Evolutionary conservation across 2,113 vertebrate species (phyloP).

Genomic region (Trichechus manatus): DNA sequence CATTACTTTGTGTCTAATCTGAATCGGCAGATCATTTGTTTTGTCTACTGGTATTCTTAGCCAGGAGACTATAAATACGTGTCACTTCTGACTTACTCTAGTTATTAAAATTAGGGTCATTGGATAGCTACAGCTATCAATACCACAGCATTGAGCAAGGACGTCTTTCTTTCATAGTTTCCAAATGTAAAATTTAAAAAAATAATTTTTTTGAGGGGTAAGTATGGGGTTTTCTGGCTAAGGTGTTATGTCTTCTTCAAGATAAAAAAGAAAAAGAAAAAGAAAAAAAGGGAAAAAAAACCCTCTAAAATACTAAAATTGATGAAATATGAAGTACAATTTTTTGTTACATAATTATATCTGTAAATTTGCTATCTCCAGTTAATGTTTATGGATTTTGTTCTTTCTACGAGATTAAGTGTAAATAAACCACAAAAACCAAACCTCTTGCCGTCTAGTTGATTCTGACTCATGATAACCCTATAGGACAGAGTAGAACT

Average conservation of each 20-base stretch:
- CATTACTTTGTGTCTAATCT: neutral
- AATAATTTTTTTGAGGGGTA: neutral
- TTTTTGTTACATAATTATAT: neutral
- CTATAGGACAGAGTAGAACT: no score
- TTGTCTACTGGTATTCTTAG: neutral
- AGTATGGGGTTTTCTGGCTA: neutral
- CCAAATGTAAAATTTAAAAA: constrained; percentile 15
- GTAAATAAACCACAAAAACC: neutral
- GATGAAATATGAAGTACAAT: neutral
- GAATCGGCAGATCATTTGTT: neutral
- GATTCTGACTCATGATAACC: no score
- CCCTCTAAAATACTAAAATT: neutral
- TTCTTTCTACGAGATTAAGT: neutral
- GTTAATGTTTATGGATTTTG: neutral
- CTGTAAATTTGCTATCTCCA: neutral
- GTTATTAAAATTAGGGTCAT: neutral
- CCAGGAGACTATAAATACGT: neutral
- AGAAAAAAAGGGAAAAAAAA: neutral
- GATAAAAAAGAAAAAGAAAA: neutral
- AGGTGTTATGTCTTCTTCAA: neutral
- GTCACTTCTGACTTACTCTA: neutral
- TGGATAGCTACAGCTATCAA: neutral
- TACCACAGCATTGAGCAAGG: neutral
- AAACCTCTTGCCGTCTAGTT: no score
- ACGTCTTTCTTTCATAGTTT: neutral